Evolutionary conservation across 2,113 vertebrate species (phyloP), one percentile per base, ranked within the genome.

Genomic region (Mesembrinibis cayennensis): DNA sequence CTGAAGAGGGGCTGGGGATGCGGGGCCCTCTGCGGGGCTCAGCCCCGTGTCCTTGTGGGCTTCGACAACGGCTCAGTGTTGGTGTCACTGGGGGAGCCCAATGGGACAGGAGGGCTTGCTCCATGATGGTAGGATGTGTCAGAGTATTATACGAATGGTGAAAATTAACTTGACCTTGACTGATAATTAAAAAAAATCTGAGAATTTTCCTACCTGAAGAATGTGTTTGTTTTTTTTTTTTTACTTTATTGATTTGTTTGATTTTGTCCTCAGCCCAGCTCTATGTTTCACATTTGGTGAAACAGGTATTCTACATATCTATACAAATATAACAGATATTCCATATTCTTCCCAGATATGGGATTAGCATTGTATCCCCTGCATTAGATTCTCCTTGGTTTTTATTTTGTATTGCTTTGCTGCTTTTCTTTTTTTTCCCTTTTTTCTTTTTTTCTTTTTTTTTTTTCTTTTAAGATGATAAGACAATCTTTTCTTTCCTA

Each of bases 31-130:
- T 3, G 30, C 0, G 12, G 32, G 62, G 32, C 67, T 88, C 38
- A 44, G 82, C 32, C 45, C 13, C 0, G 0, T 9, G 61, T 36
- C 44, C 84, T 15, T 1, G 0, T 1, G 16, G 53, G 14, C 29
- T 71, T 2, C 14, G n/a, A 22, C 44, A 59, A 8, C 27, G 42
- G 42, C 27, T 13, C 2, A 1, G 34, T 2, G 6, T 10, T 34
- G 56, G 56, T 18, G 2, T 38, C 1, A 0, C 36, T 10, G 20
- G 21, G 30, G 53, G 53, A 30, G 36, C 36, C 21, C 1, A 6
- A 20, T 1, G 9, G 67, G 40, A 13, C 29, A 1, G 7, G 2
- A 3, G 34, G 32, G 4, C 38, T 30, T 32, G 8, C 42, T 47
- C 30, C 0, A 10, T 1, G 15, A 1, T 1, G 1, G 32, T 2